Evolutionary conservation across 2,797 vertebrate genomes (phyloP), one percentile per base, ranked within the genome.

Genomic region (Neomorphus geoffroyi): DNA sequence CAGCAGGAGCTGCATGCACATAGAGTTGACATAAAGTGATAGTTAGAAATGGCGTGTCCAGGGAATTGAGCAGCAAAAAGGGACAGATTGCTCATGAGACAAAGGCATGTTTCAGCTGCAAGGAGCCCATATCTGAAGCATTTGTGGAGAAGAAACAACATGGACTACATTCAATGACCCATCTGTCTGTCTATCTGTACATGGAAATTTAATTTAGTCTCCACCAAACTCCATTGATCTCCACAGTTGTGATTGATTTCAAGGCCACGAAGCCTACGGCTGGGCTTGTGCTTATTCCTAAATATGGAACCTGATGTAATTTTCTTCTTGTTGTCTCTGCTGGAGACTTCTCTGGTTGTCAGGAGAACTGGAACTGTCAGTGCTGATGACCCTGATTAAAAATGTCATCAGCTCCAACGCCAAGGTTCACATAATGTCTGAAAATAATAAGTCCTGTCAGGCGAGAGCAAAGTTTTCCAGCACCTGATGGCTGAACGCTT

Each of bases 341-440:
- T 89, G 75, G 90, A 90, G 74, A 87, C 64, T 93, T n/a, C 56
- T 91, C 69, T 64, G 13, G 33, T 65, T 94, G 95, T 96, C 88
- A 92, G 74, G 51, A 91, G 75, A 48, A 45, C 78, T 39, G n/a
- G 88, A 41, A 82, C 80, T 93, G 78, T 94, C 88, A 94, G 80
- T 80, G 46, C 74, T 94, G 92, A 94, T 92, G 83, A 92, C 88
- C 89, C 92, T 96, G 86, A 96, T 94, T 96, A 80, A 87, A 95
- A 92, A 86, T 86, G 94, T 93, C 95, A 93, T 83, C 45, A 74
- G 48, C 83, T 88, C 46, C 37, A 21, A 80, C 74, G 43, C 45
- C 43, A 74, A 46, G 35, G n/a, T 35, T 51, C 3, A 0, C 16
- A 15, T 6, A 15, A 45, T 35, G 35, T 65, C 86, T 94, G 83